Percentiles rank a stretch among this genome's conserved stretches.
Conservation (phyloP, 1,140 invertebrate species). For the Ptiloglossa arizonensis region DNA sequence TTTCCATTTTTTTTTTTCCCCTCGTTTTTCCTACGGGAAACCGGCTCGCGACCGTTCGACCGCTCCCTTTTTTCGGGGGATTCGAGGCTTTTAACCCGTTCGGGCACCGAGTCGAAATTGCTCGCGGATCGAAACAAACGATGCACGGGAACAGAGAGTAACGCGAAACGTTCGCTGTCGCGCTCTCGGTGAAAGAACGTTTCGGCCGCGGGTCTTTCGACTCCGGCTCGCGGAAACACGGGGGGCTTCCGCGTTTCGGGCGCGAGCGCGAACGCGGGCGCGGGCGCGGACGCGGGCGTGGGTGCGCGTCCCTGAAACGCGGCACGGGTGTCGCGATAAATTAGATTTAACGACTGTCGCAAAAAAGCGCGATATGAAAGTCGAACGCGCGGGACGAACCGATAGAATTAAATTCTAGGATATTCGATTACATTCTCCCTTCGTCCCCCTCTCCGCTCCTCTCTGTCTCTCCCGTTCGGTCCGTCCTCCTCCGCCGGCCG, state of each 20-base stretch:
- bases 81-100: slow-evolving; percentile 5
- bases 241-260: not conserved
- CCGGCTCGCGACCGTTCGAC: not conserved
- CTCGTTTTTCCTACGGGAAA: too few species aligned
- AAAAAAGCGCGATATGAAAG: slow-evolving; percentile 81
- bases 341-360: slow-evolving; percentile 81
- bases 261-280: too few species aligned
- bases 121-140: slow-evolving; percentile 2
- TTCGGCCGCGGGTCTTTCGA: slow-evolving; percentile 12
- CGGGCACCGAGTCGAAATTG: slow-evolving; percentile 5
- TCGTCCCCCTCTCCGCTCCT: slow-evolving; percentile 29
- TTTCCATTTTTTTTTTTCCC: not conserved
- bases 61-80: not conserved
- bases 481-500: slow-evolving; percentile 48
- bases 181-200: not conserved
- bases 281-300: too few species aligned
- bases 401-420: slow-evolving; percentile 82
- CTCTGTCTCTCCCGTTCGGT: slow-evolving; percentile 10
- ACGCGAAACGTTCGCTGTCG: not conserved
- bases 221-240: slow-evolving; percentile 21
- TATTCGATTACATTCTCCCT: slow-evolving; percentile 79
- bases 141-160: not conserved
- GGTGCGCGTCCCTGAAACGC: slow-evolving; percentile 63
- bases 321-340: slow-evolving; percentile 77
- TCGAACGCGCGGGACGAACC: slow-evolving; percentile 78